Conservation (phyloP, 2,113 vertebrate species). For the Melanocharis versteri region DNA sequence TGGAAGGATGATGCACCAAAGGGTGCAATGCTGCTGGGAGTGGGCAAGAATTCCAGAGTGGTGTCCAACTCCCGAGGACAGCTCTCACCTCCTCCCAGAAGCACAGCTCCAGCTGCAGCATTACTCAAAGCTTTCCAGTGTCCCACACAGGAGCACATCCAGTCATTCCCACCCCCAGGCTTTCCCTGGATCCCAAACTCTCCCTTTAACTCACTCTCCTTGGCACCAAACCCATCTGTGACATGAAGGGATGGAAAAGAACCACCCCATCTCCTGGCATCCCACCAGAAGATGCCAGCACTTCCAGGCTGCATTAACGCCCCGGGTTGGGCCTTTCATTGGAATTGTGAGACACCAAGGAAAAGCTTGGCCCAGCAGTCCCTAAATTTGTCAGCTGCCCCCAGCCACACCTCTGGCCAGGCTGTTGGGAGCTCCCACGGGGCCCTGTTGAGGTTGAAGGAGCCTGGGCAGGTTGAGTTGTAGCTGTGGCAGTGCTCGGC, state of each 20-base stretch:
- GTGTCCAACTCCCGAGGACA: background rate
- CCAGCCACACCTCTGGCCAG: slow-evolving; percentile 24
- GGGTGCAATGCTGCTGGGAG: background rate
- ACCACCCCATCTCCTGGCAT: background rate
- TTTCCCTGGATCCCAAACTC: background rate
- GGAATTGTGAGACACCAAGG: rapidly evolving
- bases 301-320: background rate
- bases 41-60: background rate
- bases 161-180: background rate
- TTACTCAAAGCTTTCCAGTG: background rate
- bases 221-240: background rate
- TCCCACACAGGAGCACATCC: background rate
- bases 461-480: slow-evolving; percentile 38
- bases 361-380: background rate
- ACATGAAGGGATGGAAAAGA: background rate
- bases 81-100: background rate
- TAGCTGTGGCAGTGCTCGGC: slow-evolving; percentile 70
- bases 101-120: background rate
- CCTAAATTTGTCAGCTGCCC: background rate
- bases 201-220: background rate
- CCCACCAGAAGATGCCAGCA: background rate
- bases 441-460: background rate
- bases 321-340: background rate
- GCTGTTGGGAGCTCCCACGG: background rate
- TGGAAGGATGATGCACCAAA: background rate